Evolutionary conservation across 2,113 vertebrate species (phyloP).

Genomic region (Sardina pilchardus): DNA sequence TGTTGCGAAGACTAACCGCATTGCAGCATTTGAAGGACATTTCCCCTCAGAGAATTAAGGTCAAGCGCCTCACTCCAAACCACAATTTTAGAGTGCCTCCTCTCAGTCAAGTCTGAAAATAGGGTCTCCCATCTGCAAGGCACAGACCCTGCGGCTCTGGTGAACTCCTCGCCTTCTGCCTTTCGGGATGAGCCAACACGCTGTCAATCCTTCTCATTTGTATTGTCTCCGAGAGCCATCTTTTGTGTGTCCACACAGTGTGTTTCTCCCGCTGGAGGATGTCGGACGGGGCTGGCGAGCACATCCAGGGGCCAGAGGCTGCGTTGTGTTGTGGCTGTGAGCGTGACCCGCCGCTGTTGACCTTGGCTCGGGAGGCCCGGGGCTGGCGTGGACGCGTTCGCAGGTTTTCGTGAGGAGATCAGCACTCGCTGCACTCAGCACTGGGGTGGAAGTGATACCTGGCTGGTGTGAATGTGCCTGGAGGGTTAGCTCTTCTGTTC

Average conservation of each 20-base stretch:
- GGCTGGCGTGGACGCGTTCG: background rate
- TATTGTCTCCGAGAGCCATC: background rate
- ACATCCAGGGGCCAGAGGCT: background rate
- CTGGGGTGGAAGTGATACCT: background rate
- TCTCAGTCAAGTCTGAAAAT: background rate
- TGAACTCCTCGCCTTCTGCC: background rate
- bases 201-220: background rate
- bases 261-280: background rate
- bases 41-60: slow-evolving; percentile 17
- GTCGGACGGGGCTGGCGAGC: background rate
- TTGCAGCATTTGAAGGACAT: slow-evolving; percentile 13
- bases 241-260: background rate
- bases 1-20: background rate
- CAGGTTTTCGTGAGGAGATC: background rate
- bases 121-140: background rate
- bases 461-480: background rate
- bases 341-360: background rate
- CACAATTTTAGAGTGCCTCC: background rate
- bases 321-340: background rate
- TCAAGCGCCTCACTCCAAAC: slow-evolving; percentile 3
- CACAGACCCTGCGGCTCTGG: background rate
- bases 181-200: background rate
- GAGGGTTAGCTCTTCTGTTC: background rate
- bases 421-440: background rate
- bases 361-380: background rate